phyloP scores from a whole-genome alignment of 2,797 vertebrate species.

The Scleropages formosus region DNA sequence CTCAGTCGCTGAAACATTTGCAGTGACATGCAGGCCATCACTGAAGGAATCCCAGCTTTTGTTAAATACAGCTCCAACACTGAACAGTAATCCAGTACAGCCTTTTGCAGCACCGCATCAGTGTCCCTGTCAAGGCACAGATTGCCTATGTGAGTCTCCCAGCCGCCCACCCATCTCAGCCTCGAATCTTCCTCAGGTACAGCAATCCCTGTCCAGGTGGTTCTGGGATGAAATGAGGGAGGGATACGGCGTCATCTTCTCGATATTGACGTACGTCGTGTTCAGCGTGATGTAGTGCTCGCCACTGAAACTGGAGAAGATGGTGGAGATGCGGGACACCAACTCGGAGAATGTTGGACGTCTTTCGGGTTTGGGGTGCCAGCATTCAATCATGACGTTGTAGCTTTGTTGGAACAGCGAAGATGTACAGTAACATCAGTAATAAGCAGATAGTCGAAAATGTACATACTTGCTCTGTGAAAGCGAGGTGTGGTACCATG shows the following conservation, averaged over 20 bases:
- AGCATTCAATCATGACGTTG: conserved; percentile 95
- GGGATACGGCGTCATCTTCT: conserved; percentile 87
- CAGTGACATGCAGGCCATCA: neutral
- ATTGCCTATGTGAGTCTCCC: too few species aligned
- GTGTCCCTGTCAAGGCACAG: neutral
- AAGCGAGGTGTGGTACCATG: neutral
- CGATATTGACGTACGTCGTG: conserved; percentile 94
- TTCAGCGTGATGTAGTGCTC: conserved; percentile 97
- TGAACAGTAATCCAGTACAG: conserved; percentile 25
- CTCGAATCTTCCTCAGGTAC: conserved; percentile 58
- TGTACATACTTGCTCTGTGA: too few species aligned
- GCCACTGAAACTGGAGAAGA: conserved; percentile 93
- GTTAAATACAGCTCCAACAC: conserved; percentile 52
- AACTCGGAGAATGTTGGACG: conserved; percentile 93
- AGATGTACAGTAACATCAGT: neutral
- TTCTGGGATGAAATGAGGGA: conserved; percentile 80
- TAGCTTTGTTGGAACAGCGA: conserved; percentile 70
- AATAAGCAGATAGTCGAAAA: neutral
- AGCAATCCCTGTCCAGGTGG: conserved; percentile 66
- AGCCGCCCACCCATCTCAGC: neutral
- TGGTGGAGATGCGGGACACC: conserved; percentile 84
- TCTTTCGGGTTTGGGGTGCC: conserved; percentile 91
- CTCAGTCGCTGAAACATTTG: conserved; percentile 5
- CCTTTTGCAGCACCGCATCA: neutral
- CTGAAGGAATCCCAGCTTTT: neutral